Evolutionary conservation across 2,797 vertebrate genomes (phyloP).

Genomic region (Danionella dracula): DNA sequence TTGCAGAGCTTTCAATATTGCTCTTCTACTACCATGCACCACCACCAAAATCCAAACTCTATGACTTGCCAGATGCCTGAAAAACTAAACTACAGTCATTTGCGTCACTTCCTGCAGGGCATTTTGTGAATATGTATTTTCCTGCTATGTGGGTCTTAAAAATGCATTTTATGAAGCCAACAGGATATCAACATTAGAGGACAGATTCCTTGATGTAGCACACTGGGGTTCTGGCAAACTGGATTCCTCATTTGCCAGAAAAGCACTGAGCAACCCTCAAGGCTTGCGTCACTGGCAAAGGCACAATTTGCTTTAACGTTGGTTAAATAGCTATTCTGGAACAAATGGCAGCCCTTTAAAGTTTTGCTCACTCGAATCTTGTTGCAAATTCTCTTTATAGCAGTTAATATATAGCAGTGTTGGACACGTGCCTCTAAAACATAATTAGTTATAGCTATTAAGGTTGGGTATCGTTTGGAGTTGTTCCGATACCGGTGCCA

Average conservation of each 20-base stretch:
- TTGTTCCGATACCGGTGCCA: too few relatives aligned
- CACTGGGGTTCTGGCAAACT: not conserved
- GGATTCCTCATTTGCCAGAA: conserved; percentile 6
- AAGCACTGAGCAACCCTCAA: not conserved
- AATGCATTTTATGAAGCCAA: not conserved
- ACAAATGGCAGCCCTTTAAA: not conserved
- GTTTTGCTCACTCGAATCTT: not conserved
- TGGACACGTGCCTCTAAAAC: too few relatives aligned
- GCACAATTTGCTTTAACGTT: not conserved
- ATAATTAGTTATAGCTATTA: too few relatives aligned
- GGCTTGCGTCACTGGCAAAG: not conserved
- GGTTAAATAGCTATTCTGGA: not conserved
- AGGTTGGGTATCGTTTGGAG: too few relatives aligned
- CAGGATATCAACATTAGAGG: conserved; percentile 1
- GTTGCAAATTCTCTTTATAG: not conserved
- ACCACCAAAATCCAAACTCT: not conserved
- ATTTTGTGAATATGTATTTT: conserved; percentile 1
- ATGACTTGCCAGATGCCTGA: not conserved
- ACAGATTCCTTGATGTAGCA: conserved; percentile 13
- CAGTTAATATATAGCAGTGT: too few relatives aligned
- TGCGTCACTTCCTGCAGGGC: not conserved
- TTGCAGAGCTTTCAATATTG: conserved; percentile 5
- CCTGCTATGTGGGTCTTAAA: conserved; percentile 6
- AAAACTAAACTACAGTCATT: not conserved
- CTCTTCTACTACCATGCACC: not conserved